phyloP scores from a whole-genome alignment of 2,113 vertebrate genomes.

The Eretmochelys imbricata region DNA sequence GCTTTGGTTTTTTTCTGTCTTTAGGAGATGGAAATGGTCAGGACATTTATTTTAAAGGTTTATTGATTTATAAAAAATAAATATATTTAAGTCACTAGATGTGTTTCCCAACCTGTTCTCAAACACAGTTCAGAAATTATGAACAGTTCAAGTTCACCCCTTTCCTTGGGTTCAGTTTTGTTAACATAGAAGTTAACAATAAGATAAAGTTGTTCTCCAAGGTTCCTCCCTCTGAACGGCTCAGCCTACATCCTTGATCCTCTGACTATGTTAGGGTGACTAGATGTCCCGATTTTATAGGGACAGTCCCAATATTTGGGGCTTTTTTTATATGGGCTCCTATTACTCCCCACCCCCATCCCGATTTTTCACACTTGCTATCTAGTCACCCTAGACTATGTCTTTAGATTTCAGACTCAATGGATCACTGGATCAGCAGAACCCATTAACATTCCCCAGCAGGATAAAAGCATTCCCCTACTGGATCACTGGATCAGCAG shows the following conservation, averaged over 20 bases:
- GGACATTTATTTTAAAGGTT: neutral
- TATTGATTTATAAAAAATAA: neutral
- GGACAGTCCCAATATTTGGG: too few relatives aligned
- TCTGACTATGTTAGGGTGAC: neutral
- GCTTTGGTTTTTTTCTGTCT: conserved; percentile 8
- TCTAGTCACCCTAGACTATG: neutral
- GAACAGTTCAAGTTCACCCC: neutral
- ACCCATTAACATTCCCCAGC: neutral
- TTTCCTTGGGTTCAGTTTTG: neutral
- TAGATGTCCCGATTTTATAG: too few relatives aligned
- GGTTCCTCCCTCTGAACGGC: neutral
- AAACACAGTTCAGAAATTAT: neutral
- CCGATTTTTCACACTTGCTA: too few relatives aligned
- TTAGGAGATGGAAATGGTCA: neutral
- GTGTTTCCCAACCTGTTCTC: neutral
- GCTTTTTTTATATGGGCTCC: too few relatives aligned
- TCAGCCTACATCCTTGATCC: neutral
- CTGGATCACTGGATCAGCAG: neutral
- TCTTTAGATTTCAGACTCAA: neutral
- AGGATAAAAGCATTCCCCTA: neutral
- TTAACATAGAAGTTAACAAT: neutral
- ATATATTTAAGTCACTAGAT: neutral
- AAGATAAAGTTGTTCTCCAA: neutral
- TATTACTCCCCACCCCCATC: too few relatives aligned
- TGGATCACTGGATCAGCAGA: neutral